phyloP scores from a whole-genome alignment of 2,797 vertebrate genomes.

The Myotis findleyi region DNA sequence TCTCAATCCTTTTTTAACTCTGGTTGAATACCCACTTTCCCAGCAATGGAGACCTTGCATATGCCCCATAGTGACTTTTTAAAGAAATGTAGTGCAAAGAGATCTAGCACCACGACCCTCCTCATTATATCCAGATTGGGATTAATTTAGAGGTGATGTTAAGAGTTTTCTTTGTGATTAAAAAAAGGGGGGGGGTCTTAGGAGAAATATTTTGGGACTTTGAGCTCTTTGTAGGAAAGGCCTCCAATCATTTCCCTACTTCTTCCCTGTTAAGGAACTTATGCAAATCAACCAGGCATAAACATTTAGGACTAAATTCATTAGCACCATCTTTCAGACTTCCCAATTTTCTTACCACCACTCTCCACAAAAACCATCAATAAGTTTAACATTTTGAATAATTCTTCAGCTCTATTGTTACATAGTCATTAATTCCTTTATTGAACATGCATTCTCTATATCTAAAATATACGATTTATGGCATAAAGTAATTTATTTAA shows the following conservation, averaged over 20 bases:
- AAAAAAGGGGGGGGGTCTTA: not conserved
- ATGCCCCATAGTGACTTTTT: not conserved
- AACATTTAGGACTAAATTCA: not conserved
- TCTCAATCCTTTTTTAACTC: not conserved
- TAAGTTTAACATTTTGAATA: not conserved
- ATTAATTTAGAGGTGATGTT: not conserved
- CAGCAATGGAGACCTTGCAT: not conserved
- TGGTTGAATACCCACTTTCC: not conserved
- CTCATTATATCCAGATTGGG: not conserved
- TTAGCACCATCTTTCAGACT: not conserved
- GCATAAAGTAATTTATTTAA: not conserved
- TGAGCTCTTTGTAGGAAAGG: not conserved
- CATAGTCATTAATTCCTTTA: not conserved
- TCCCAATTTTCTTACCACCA: not conserved
- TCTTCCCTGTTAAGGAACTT: not conserved
- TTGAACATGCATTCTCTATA: not conserved
- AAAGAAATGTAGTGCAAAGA: not conserved
- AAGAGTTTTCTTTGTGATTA: not conserved
- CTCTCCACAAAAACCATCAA: not conserved
- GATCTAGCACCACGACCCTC: not conserved
- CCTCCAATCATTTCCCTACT: not conserved
- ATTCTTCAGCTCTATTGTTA: not conserved
- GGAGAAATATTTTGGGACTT: not conserved
- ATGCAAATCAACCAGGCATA: not conserved
- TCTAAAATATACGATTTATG: not conserved